Percentiles rank a stretch among this genome's conserved stretches.
Conservation (phyloP, 1,140 invertebrate species). For the Arctopsyche grandis region DNA sequence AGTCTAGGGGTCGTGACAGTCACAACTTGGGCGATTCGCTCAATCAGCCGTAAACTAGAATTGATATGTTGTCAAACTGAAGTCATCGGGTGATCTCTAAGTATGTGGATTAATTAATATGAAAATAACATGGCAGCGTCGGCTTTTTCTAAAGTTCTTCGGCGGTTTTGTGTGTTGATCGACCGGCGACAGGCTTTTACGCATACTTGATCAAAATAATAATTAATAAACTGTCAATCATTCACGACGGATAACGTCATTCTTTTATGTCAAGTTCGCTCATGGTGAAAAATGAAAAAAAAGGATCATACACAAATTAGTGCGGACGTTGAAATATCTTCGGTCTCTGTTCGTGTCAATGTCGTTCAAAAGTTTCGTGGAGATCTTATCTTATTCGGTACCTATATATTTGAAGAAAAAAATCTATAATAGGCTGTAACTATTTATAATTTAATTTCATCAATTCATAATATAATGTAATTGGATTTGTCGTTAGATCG, state of each 20-base stretch:
- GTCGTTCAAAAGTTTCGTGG: background rate
- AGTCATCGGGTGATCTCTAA: background rate
- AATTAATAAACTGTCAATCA: slow-evolving; percentile 46
- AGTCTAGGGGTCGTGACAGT: background rate
- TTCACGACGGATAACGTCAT: slow-evolving; percentile 37
- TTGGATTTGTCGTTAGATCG: background rate
- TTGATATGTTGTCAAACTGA: background rate
- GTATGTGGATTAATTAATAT: slow-evolving; percentile 7
- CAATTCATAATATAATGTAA: background rate
- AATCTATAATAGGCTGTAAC: background rate
- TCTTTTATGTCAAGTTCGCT: slow-evolving; percentile 8
- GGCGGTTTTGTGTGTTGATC: slow-evolving; percentile 26
- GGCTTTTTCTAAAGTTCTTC: slow-evolving; percentile 6
- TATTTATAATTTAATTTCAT: background rate
- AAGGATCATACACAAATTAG: slow-evolving; percentile 29
- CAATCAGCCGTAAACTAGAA: background rate
- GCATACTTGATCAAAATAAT: slow-evolving; percentile 46
- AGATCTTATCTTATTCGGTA: background rate
- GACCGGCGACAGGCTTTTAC: slow-evolving; percentile 43
- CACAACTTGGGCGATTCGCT: too few relatives aligned
- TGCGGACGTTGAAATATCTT: slow-evolving; percentile 1
- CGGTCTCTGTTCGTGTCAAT: background rate
- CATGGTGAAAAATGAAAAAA: slow-evolving; percentile 15
- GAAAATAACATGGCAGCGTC: background rate
- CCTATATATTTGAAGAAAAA: background rate